phyloP scores from a whole-genome alignment of 2,888 invertebrate species.

The Epicampocera succincta region DNA sequence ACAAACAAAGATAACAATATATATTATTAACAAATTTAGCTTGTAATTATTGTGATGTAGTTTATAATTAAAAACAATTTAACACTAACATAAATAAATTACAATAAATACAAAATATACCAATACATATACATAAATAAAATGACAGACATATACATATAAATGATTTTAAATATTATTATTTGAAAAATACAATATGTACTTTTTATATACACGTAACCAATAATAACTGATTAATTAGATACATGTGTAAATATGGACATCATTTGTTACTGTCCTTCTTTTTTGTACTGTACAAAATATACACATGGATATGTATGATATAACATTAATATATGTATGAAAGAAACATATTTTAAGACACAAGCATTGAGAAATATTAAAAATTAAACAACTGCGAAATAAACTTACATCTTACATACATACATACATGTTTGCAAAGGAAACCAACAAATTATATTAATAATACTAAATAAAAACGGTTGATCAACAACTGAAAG shows the following conservation, averaged over 20 bases:
- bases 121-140: constrained; percentile 23
- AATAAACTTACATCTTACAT: constrained; percentile 28
- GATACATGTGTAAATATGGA: background rate
- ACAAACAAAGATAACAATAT: constrained; percentile 44
- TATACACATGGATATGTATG: constrained; percentile 19
- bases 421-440: constrained; percentile 27
- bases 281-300: constrained; percentile 56
- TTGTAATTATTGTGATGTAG: constrained; percentile 81
- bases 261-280: constrained; percentile 32
- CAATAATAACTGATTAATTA: constrained; percentile 43
- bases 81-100: constrained; percentile 69
- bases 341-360: constrained; percentile 46
- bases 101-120: constrained; percentile 70
- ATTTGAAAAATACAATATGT: constrained; percentile 30
- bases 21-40: constrained; percentile 73
- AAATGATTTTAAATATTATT: constrained; percentile 44
- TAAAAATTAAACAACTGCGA: constrained; percentile 32
- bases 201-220: constrained; percentile 24
- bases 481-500: constrained; percentile 31
- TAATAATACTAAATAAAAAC: constrained; percentile 38
- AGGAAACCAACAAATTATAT: constrained; percentile 46
- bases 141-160: too few species aligned
- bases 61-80: constrained; percentile 71
- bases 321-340: constrained; percentile 51
- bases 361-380: constrained; percentile 39